Percentiles rank a stretch among this genome's conserved stretches.
phyloP scores from a whole-genome alignment of 2,888 invertebrate genomes.

The Parochlus steinenii region DNA sequence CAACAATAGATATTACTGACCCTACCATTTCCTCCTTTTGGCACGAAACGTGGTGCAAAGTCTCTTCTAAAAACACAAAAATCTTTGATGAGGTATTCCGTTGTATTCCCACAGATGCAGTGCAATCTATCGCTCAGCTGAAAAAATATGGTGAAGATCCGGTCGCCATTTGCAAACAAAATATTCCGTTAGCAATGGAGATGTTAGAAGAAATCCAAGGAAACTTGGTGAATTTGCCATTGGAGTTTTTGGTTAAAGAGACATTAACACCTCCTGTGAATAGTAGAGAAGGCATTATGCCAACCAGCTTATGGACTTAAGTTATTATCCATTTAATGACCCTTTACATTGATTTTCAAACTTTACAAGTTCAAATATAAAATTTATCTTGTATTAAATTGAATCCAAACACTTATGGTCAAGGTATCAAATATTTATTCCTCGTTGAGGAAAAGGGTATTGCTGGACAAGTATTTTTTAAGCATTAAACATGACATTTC shows the following conservation, averaged over 20 bases:
- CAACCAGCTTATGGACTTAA: constrained; percentile 84
- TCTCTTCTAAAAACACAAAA: constrained; percentile 67
- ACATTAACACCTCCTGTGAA: constrained; percentile 64
- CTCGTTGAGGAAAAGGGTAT: too few relatives aligned
- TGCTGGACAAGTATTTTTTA: too few relatives aligned
- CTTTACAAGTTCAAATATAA: too few relatives aligned
- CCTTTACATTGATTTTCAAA: too few relatives aligned
- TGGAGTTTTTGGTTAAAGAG: constrained; percentile 78
- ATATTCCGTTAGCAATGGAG: constrained; percentile 55
- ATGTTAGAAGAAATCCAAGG: constrained; percentile 66
- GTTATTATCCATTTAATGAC: too few relatives aligned
- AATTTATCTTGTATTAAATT: too few relatives aligned
- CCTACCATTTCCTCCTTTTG: constrained; percentile 71
- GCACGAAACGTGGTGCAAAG: constrained; percentile 63
- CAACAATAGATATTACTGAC: constrained; percentile 52
- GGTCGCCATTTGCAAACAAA: constrained; percentile 52
- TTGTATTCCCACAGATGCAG: constrained; percentile 72
- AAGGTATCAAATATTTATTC: too few relatives aligned
- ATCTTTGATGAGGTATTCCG: constrained; percentile 88
- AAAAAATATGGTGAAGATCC: constrained; percentile 58
- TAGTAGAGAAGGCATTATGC: constrained; percentile 84
- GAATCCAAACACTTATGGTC: too few relatives aligned
- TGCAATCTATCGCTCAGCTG: constrained; percentile 60
- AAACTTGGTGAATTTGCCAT: constrained; percentile 72
- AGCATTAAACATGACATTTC: too few relatives aligned